Conservation (phyloP, 1,140 invertebrate genomes). For the Ceratosolen fusciceps region DNA sequence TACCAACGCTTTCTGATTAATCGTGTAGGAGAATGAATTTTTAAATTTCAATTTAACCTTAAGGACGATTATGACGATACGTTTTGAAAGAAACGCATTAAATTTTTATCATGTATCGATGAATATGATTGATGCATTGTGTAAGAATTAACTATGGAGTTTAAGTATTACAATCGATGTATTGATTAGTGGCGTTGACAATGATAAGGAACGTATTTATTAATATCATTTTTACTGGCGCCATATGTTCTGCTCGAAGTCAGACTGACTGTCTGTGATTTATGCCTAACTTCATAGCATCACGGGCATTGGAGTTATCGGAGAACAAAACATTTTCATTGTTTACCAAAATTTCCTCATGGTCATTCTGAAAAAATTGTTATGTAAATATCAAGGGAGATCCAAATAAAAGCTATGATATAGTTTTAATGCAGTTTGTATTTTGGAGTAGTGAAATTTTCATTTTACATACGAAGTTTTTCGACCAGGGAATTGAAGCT, state of each 20-base stretch:
- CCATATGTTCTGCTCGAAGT: background rate
- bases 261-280: background rate
- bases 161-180: too few species aligned
- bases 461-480: background rate
- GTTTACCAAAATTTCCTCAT: conserved; percentile 10
- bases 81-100: too few species aligned
- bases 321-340: conserved; percentile 35
- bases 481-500: background rate
- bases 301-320: conserved; percentile 2
- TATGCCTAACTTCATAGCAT: conserved; percentile 4
- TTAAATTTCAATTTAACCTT: too few species aligned
- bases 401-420: background rate
- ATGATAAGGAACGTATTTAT: too few species aligned
- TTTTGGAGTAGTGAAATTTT: background rate
- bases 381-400: conserved; percentile 18
- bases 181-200: too few species aligned
- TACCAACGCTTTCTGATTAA: too few species aligned
- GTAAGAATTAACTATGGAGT: too few species aligned
- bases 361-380: background rate
- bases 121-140: too few species aligned
- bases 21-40: too few species aligned
- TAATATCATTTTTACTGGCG: background rate
- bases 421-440: background rate
- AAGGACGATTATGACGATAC: too few species aligned
- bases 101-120: too few species aligned